These are phyloP conservation scores for Xylocampa areola DNA, from an alignment of 2,888 invertebrate genomes.

Conservation along the genomic window DNA sequence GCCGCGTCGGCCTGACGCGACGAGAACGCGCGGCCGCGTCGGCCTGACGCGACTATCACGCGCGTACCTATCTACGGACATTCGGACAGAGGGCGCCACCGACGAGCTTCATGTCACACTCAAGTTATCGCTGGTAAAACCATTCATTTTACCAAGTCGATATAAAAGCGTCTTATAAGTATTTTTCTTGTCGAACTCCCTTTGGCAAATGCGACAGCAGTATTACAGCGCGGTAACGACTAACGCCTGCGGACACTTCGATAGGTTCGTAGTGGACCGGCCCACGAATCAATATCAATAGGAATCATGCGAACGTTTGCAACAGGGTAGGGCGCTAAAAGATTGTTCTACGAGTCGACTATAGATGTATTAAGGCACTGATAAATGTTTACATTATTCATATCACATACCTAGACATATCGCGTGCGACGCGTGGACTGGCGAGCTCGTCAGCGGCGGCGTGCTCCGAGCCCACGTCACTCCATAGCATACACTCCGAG, in stretches of 20 bases:
- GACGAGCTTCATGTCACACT: not conserved
- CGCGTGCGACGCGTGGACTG: not conserved
- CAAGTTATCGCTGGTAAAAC: no score
- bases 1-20: not conserved
- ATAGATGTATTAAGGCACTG: slow-evolving; percentile 24
- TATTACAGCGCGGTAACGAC: not conserved
- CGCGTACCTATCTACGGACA: not conserved
- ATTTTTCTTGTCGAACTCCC: no score
- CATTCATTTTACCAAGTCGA: no score
- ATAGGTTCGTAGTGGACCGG: not conserved
- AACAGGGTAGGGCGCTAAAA: not conserved
- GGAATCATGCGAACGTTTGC: not conserved
- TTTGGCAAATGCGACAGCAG: no score
- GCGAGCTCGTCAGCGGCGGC: not conserved
- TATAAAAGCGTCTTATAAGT: no score
- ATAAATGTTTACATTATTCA: slow-evolving; percentile 5
- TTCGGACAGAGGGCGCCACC: not conserved
- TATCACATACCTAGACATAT: not conserved
- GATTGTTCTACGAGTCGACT: not conserved
- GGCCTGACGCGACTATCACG: not conserved
- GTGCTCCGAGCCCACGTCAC: no score
- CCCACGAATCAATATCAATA: not conserved
- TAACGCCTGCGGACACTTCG: not conserved
- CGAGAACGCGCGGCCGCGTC: no score
- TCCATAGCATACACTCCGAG: no score